Evolutionary conservation across 2,113 vertebrate genomes (phyloP).

Genomic region (Sterrhoptilus dennistouni): DNA sequence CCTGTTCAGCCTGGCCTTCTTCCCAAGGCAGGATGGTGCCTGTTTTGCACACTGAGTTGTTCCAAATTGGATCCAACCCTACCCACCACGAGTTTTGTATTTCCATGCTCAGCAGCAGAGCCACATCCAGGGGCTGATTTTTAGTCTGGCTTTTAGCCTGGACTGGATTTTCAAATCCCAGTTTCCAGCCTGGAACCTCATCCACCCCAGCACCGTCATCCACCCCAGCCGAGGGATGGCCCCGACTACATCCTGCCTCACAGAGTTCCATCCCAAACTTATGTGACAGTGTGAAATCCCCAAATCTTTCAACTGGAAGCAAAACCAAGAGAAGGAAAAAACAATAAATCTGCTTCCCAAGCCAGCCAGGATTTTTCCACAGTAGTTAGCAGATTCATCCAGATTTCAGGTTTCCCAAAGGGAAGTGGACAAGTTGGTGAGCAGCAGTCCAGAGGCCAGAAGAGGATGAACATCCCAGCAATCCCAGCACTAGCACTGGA

Average conservation of each 20-base stretch:
- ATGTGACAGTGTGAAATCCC: not conserved
- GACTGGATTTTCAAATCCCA: not conserved
- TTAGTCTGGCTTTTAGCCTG: not conserved
- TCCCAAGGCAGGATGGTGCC: not conserved
- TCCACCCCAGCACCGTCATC: not conserved
- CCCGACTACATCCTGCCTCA: fast-evolving
- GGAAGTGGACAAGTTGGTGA: not conserved
- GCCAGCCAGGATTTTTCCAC: not conserved
- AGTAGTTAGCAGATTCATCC: not conserved
- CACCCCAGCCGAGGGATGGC: fast-evolving
- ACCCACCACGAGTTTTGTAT: fast-evolving
- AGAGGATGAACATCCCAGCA: not conserved
- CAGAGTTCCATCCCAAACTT: not conserved
- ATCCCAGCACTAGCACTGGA: not conserved
- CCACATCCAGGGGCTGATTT: not conserved
- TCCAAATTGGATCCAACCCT: fast-evolving
- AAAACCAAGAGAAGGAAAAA: not conserved
- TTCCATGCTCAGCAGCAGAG: not conserved
- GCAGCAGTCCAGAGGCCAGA: not conserved
- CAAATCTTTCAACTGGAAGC: not conserved
- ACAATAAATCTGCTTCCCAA: not conserved
- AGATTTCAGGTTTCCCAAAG: not conserved
- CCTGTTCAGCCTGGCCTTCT: not conserved
- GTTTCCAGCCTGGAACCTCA: not conserved
- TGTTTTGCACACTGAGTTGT: not conserved